A percentile compares a stretch with the other conserved stretches of the same genome.
Evolutionary conservation across 2,888 invertebrate genomes (phyloP).

Genomic region (Catocala sponsa): DNA sequence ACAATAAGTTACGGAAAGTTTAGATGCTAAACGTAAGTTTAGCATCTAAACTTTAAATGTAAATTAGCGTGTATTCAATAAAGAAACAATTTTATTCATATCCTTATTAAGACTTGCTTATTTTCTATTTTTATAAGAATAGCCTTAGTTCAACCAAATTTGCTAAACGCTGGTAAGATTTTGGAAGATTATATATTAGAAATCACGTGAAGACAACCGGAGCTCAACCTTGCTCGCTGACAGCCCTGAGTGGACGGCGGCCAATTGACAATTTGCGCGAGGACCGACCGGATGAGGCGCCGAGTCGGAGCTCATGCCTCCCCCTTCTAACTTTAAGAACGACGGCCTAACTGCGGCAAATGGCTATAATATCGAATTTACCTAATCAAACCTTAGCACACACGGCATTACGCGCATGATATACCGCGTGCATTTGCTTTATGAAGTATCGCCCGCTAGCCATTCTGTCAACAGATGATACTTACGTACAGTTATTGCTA

Average conservation of each 20-base stretch:
- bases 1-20: too few species aligned
- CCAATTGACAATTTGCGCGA: conserved; percentile 84
- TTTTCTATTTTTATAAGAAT: too few species aligned
- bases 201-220: conserved; percentile 64
- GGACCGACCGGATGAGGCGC: conserved; percentile 83
- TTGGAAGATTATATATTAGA: conserved; percentile 47
- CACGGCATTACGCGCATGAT: conserved; percentile 16
- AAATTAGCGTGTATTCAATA: too few species aligned
- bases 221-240: conserved; percentile 70
- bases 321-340: conserved; percentile 79
- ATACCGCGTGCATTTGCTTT: conserved; percentile 17
- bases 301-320: conserved; percentile 74
- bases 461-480: neutral
- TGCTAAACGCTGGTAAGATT: neutral
- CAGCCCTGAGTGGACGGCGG: conserved; percentile 75
- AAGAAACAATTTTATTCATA: too few species aligned
- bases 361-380: conserved; percentile 61
- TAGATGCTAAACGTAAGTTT: too few species aligned
- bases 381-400: conserved; percentile 51
- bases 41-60: too few species aligned
- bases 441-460: conserved; percentile 18
- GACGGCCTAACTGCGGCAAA: conserved; percentile 66
- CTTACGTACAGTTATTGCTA: conserved; percentile 14
- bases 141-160: too few species aligned
- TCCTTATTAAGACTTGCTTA: too few species aligned